These are phyloP conservation scores for Petrocephalus schoutedeni DNA, from an alignment of 2,797 vertebrate species.

Conservation along the genomic window DNA sequence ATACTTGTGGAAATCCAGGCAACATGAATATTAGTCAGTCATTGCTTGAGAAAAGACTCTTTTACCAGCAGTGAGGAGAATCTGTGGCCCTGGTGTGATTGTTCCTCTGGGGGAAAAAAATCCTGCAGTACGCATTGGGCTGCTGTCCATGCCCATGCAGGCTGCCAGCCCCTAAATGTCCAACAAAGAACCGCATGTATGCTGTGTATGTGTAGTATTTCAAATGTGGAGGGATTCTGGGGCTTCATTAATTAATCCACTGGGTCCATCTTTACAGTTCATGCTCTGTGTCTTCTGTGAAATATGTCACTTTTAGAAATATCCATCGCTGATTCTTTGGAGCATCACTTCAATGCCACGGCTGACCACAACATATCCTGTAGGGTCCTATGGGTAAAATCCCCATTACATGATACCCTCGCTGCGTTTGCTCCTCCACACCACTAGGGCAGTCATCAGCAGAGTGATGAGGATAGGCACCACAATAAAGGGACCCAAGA, in stretches of 20 bases:
- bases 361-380: neutral
- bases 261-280: neutral
- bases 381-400: neutral
- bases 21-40: neutral
- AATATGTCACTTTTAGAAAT: neutral
- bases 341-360: conserved; percentile 4
- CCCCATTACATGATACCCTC: conserved; percentile 77
- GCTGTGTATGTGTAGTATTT: neutral
- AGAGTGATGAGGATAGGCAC: conserved; percentile 80
- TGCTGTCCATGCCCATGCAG: neutral
- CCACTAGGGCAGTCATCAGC: conserved; percentile 83
- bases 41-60: neutral
- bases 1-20: neutral
- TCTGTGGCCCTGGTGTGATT: neutral
- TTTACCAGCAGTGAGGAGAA: neutral
- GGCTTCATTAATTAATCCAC: neutral
- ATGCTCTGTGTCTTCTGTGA: neutral
- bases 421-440: conserved; percentile 85
- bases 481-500: conserved; percentile 82
- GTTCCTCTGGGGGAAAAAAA: neutral
- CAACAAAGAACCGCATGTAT: neutral
- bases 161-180: neutral
- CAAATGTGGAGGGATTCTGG: neutral
- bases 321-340: neutral
- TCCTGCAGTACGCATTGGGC: neutral